Base-by-base conservation (phyloP, 53 echinoderm and acorn worm genomes). In the Astropecten irregularis region DNA sequence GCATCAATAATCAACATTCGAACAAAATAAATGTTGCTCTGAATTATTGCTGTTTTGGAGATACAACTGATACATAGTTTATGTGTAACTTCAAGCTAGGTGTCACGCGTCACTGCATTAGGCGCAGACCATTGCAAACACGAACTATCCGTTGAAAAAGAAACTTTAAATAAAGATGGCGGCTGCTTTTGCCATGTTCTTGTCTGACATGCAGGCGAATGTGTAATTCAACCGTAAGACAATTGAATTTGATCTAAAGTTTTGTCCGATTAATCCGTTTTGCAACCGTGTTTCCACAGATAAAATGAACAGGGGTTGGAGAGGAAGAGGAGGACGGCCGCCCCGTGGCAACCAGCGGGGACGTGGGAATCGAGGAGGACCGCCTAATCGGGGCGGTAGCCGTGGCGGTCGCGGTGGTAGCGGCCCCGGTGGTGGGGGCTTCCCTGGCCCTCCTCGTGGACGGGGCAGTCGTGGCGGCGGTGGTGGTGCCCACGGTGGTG, bases 241-340 rank as follows among this genome's bases (percentile, higher is more conserved):
- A n/a, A n/a, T n/a, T n/a, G n/a, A n/a, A n/a, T 30, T 28, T 14
- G 60, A 18, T 32, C 16, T 3, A 36, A 1, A 14, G 6, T 16
- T 46, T 44, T 6, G 46, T 2, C 5, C 46, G 20, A 30, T 34
- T 21, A 40, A 56, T 25, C 23, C 37, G 18, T 62, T 62, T 48
- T 3, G 32, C 20, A 15, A 9, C 37, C 51, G 31, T 50, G 35
- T 32, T 32, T 40, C n/a, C 21, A 30, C 25, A 62, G 61, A 30
- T 25, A 42, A 30, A 21, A 79, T 79, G 79, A 79, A 79, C 32
- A 59, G 79, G 60, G 79, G 79, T n/a, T 76, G 76, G 76, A 39
- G 44, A 76, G 76, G 76, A 32, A 40, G 79, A 48, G 79, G 79
- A 38, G 79, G 79, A 61, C 60, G 62, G 27, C 60, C 21, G 14